Percentiles rank a stretch among this genome's conserved stretches.
These are phyloP conservation scores for Spodoptera frugiperda DNA, from an alignment of 1,140 invertebrate genomes.

Conservation along the genomic window DNA sequence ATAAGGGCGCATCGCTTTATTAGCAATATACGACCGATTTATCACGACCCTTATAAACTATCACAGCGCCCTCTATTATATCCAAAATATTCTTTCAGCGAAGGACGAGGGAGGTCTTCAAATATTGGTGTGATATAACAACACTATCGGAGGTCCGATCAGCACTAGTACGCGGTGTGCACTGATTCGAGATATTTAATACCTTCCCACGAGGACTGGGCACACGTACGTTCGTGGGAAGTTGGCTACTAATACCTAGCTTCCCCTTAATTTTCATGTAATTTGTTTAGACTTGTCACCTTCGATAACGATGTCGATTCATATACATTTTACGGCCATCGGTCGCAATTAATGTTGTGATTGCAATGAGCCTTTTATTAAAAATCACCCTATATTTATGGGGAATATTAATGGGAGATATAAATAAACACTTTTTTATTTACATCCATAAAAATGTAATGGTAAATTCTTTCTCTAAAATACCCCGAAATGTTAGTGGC, in stretches of 20 bases:
- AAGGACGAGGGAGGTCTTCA: constrained; percentile 55
- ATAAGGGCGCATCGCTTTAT: constrained; percentile 81
- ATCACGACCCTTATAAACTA: constrained; percentile 57
- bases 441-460: background rate
- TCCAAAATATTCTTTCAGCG: constrained; percentile 2
- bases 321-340: constrained; percentile 27
- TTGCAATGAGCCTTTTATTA: too few species aligned
- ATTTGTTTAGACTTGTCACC: constrained; percentile 31
- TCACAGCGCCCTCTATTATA: background rate
- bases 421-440: background rate
- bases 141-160: constrained; percentile 75
- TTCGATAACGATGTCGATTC: constrained; percentile 10
- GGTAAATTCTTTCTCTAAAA: background rate
- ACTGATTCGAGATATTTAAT: constrained; percentile 78
- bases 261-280: constrained; percentile 8
- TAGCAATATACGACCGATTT: constrained; percentile 74
- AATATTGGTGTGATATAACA: constrained; percentile 65
- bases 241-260: constrained; percentile 42
- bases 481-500: constrained; percentile 9
- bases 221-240: constrained; percentile 75
- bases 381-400: background rate
- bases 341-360: background rate
- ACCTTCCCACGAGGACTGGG: constrained; percentile 81
- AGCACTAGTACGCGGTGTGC: constrained; percentile 67
- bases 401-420: background rate